A percentile compares a stretch with the other conserved stretches of the same genome.
phyloP scores from a whole-genome alignment of 92 coral and sea anemone genomes.

The Parazoanthus atlanticus region DNA sequence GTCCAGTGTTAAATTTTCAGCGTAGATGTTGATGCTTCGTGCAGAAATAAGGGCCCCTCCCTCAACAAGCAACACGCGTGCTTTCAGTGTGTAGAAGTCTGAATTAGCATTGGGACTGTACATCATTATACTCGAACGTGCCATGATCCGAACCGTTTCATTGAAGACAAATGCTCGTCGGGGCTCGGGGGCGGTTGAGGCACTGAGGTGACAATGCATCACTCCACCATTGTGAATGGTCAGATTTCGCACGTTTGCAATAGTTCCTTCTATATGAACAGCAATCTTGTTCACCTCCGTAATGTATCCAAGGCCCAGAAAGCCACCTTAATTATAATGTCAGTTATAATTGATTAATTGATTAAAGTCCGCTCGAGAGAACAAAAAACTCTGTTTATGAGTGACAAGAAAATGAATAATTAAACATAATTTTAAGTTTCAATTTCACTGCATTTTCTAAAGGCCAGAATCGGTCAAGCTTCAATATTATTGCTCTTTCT shows the following conservation, averaged over 20 bases:
- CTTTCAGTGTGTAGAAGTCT: slow-evolving; percentile 51
- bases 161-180: slow-evolving; percentile 49
- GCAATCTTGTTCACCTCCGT: slow-evolving; percentile 70
- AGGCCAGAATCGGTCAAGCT: too few relatives aligned
- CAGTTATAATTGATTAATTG: not conserved
- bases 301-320: slow-evolving; percentile 64
- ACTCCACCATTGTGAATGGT: slow-evolving; percentile 70
- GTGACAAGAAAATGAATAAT: too few relatives aligned
- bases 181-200: slow-evolving; percentile 56
- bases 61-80: slow-evolving; percentile 63
- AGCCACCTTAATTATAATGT: slow-evolving; percentile 51
- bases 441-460: too few relatives aligned
- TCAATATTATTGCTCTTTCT: too few relatives aligned
- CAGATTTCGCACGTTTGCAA: slow-evolving; percentile 71
- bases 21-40: slow-evolving; percentile 57
- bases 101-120: slow-evolving; percentile 65
- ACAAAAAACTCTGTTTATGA: not conserved
- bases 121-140: slow-evolving; percentile 61
- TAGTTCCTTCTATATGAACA: slow-evolving; percentile 67
- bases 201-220: slow-evolving; percentile 59
- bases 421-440: too few relatives aligned
- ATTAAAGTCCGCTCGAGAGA: not conserved
- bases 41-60: slow-evolving; percentile 64
- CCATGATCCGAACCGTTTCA: slow-evolving; percentile 79
- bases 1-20: slow-evolving; percentile 66